Evolutionary conservation across 2,888 invertebrate species (phyloP), one percentile per base, ranked within the genome.

Genomic region (Cephus pulcher): DNA sequence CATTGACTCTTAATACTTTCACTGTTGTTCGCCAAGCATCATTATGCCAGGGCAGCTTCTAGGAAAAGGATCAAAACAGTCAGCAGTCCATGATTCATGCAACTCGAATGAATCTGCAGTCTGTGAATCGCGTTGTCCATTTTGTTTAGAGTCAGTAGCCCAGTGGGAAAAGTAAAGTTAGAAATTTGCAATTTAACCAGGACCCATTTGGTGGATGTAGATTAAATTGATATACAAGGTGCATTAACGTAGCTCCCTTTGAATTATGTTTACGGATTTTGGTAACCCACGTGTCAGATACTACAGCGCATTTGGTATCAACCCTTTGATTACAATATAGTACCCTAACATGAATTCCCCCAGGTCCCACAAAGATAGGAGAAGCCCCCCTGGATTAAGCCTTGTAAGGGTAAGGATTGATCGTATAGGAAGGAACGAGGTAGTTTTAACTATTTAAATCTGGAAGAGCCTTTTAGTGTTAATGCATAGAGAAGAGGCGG

Each of bases 241-340:
- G 56, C 23, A 23, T 56, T 56, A 56, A 56, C 23, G 23, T 56
- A 56, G 6, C 23, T 56, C 23, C 23, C 23, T 56, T 23, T 56
- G 56, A 56, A 56, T 56, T 6, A 56, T 23, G 56, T 56, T 56
- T 56, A 56, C 23, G 23, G 9, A 56, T 56, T 23, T 56, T 56
- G 56, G 56, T 56, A 76, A 34, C 80, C 74, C 80, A 84, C 82
- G 80, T 84, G 81, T 79, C 75, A 74, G 77, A 77, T 82, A 82
- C 34, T 73, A 80, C 75, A 80, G 81, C 76, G 80, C 76, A 80
- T 78, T 79, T 76, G 75, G 76, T 79, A 80, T 83, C 77, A 79
- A 81, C 77, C 79, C 81, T 81, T 82, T 81, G 81, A 84, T 81
- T 79, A 34, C 69, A 71, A 78, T 82, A 83, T 82, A 76, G 75